Evolutionary conservation across 2,888 invertebrate genomes (phyloP), one percentile per base, ranked within the genome.

Genomic region (Octonoba sinensis): DNA sequence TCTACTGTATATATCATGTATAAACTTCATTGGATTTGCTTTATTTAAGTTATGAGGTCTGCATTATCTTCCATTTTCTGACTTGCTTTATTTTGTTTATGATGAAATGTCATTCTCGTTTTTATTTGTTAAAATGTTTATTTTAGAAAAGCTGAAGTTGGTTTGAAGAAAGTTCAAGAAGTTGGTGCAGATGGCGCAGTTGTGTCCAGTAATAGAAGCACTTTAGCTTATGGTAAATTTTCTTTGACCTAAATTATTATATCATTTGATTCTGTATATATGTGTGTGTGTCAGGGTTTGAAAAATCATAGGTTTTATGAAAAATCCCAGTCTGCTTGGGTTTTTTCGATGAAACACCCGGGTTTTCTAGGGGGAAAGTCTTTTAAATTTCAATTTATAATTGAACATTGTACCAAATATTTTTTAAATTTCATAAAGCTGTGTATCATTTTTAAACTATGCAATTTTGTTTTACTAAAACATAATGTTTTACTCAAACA

Each of bases 121-220:
- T 27, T 27, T 27, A 2, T 3, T 36, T 8, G 11, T 36, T 36
- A 36, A 36, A 36, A 8, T 36, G 3, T 36, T 36, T 51, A n/a
- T 64, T 82, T 54, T 83, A 90, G 95, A 62, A 95, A 93, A 89
- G 96, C 97, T 0, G 96, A 98, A 89, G 92, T 93, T 78, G 97
- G 97, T 0, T 89, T 99, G 78, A 95, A 95, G 88, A 95, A 95
- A 88, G 94, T 99, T 60, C 93, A 94, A 2, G 86, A 88, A 84
- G 86, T 87, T 72, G 94, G 95, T 85, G 87, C 89, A 67, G 90
- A 90, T 16, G 91, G 91, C 56, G 90, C 90, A 46, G 91, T 93
- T 27, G 93, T 96, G 51, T 92, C 93, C 56, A 94, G 94, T 86
- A 96, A 96, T 86, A 95, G 96, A 87, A 93, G 97, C 86, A 94